Conservation (phyloP, 2,113 vertebrate species). For the Anser cygnoides region DNA sequence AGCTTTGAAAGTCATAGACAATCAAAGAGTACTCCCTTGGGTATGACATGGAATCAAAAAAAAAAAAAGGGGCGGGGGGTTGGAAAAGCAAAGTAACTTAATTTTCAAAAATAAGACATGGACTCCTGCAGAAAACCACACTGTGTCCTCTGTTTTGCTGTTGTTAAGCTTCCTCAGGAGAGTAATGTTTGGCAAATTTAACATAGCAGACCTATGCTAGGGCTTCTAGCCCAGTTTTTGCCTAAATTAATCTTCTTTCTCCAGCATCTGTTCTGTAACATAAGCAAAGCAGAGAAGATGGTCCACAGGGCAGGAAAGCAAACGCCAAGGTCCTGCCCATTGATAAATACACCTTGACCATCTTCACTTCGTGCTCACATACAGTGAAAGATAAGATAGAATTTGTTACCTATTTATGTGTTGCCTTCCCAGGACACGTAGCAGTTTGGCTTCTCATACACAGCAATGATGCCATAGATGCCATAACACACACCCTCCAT, state of each 20-base stretch:
- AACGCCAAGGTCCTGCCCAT: neutral
- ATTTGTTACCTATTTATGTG: too few relatives aligned
- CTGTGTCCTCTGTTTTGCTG: neutral
- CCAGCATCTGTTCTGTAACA: neutral
- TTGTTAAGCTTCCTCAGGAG: neutral
- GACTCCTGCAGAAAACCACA: neutral
- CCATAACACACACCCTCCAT: accelerated
- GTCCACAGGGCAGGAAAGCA: neutral
- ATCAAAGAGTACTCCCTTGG: neutral
- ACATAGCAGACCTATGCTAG: neutral
- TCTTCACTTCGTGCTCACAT: neutral
- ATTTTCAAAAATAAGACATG: neutral
- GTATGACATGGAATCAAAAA: neutral
- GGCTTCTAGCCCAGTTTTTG: neutral
- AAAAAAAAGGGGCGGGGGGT: neutral
- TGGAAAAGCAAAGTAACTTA: neutral
- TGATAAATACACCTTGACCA: neutral
- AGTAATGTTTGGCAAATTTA: neutral
- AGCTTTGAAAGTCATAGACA: neutral
- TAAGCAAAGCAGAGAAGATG: neutral
- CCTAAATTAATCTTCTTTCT: neutral
- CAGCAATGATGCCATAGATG: neutral
- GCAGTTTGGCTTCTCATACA: neutral
- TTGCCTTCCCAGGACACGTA: accelerated
- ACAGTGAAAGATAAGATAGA: neutral